These are phyloP conservation scores for Antheraea assamensis DNA, from an alignment of 2,888 invertebrate species.

Conservation along the genomic window DNA sequence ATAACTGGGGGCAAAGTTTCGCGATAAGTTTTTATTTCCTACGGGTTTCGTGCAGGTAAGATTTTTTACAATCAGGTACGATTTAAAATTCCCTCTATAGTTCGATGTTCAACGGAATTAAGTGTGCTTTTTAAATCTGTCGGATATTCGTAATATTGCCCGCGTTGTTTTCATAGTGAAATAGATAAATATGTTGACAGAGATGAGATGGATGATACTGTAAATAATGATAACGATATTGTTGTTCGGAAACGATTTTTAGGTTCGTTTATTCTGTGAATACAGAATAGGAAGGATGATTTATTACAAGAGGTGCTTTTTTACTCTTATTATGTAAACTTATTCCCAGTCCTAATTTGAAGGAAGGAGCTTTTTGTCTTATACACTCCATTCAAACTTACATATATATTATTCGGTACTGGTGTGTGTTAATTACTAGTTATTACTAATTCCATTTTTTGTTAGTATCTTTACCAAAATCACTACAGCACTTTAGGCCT, in stretches of 20 bases:
- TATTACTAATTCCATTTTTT: too few species aligned
- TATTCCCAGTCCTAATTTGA: background rate
- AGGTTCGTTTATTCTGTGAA: background rate
- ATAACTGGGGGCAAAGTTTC: conserved; percentile 75
- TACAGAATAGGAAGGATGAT: background rate
- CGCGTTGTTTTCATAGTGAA: background rate
- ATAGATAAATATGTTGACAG: conserved; percentile 20
- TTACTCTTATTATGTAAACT: background rate
- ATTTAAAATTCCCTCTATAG: background rate
- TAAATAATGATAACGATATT: conserved; percentile 16
- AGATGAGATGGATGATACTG: conserved; percentile 17
- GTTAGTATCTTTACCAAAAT: too few species aligned
- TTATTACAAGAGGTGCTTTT: background rate
- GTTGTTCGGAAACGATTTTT: conserved; percentile 5
- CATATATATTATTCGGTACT: too few species aligned
- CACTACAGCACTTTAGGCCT: too few species aligned
- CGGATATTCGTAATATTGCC: conserved; percentile 13
- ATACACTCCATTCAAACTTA: too few species aligned
- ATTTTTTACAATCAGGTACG: background rate
- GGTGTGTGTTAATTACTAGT: too few species aligned
- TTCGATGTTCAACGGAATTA: background rate
- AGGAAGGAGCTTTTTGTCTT: too few species aligned
- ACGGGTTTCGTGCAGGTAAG: conserved; percentile 45
- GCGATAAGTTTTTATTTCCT: conserved; percentile 80
- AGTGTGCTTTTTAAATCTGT: conserved; percentile 24